These are phyloP conservation scores for Hypotaenidia okinawae DNA, from an alignment of 2,797 vertebrate genomes.

Conservation along the genomic window DNA sequence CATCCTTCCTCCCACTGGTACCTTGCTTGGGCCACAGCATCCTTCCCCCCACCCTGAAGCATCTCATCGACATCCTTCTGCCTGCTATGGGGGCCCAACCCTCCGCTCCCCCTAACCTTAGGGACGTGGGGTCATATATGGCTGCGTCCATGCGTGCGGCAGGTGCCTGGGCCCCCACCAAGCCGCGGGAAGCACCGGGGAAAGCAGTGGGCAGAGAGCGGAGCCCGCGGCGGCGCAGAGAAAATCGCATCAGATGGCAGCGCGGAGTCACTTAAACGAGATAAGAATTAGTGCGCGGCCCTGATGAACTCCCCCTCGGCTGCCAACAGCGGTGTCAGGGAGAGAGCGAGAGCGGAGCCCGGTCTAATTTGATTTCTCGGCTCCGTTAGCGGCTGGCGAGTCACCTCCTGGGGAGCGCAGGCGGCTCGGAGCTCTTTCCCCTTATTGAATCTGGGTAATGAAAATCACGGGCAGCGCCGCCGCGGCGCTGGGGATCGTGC, in stretches of 20 bases:
- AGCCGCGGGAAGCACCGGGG: slow-evolving; percentile 52
- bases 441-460: slow-evolving; percentile 75
- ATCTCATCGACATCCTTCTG: too few relatives aligned
- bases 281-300: slow-evolving; percentile 67
- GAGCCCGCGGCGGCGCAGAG: slow-evolving; percentile 30
- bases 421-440: slow-evolving; percentile 61
- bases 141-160: not conserved
- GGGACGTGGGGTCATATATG: accelerated
- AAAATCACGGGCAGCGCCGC: slow-evolving; percentile 62
- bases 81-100: not conserved
- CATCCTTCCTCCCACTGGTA: accelerated
- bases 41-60: not conserved
- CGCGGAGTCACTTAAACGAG: slow-evolving; percentile 76
- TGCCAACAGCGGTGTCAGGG: slow-evolving; percentile 64
- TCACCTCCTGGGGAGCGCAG: slow-evolving; percentile 71
- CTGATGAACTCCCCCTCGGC: slow-evolving; percentile 75
- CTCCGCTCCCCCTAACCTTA: not conserved
- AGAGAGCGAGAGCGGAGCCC: slow-evolving; percentile 70
- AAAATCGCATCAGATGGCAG: slow-evolving; percentile 73
- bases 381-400: slow-evolving; percentile 68
- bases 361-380: slow-evolving; percentile 81
- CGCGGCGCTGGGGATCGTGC: not conserved
- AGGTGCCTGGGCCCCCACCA: not conserved
- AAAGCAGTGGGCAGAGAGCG: not conserved
- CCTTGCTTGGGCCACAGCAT: accelerated